These are phyloP conservation scores for Cladorhizidae sp. DNA, from an alignment of 37 sponge, comb jelly and placozoan species.

Conservation along the genomic window DNA sequence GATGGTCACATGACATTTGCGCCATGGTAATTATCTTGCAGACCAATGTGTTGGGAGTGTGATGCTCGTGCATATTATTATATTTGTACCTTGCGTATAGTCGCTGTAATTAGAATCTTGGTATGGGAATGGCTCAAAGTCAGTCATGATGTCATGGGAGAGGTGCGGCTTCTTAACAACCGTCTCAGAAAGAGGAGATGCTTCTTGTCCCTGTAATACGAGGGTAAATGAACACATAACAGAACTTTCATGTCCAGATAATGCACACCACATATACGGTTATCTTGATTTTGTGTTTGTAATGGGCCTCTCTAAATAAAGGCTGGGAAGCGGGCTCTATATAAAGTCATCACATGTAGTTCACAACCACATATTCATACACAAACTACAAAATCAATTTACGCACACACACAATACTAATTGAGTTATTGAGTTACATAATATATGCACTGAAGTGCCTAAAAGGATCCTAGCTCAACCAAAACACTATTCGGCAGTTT, in stretches of 20 bases:
- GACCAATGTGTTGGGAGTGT: too few relatives aligned
- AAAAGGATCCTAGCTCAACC: too few relatives aligned
- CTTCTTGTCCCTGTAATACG: neutral
- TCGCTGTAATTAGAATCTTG: slow-evolving; percentile 28
- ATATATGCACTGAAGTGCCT: too few relatives aligned
- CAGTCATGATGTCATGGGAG: neutral
- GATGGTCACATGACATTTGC: neutral
- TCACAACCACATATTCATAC: neutral
- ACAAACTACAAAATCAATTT: too few relatives aligned
- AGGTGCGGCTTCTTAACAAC: neutral
- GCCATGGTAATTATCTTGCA: too few relatives aligned
- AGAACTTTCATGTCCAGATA: neutral
- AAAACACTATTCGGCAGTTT: too few relatives aligned
- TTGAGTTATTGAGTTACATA: too few relatives aligned
- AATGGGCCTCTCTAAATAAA: too few relatives aligned
- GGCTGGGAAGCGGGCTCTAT: too few relatives aligned
- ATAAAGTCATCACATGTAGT: neutral
- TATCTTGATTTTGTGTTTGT: too few relatives aligned
- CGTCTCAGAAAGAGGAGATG: neutral
- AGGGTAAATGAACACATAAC: neutral
- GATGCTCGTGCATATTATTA: neutral
- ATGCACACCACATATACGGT: too few relatives aligned
- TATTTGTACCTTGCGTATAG: slow-evolving; percentile 21
- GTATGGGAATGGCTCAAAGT: slow-evolving; percentile 36
- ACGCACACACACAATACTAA: too few relatives aligned